These are phyloP conservation scores for Hofmannophila pseudospretella DNA, from an alignment of 2,888 invertebrate species.

Conservation along the genomic window DNA sequence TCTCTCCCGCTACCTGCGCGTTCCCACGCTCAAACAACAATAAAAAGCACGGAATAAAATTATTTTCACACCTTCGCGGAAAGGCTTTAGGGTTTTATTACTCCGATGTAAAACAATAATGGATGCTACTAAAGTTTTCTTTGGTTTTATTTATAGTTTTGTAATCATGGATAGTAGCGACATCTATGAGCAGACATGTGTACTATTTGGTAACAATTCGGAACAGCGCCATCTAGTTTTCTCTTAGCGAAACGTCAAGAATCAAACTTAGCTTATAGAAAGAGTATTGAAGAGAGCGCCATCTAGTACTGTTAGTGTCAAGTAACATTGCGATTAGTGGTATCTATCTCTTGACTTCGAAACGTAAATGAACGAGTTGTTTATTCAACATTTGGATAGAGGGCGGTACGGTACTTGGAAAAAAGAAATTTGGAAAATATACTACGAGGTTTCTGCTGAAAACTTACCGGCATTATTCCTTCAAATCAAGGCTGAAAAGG, in stretches of 20 bases:
- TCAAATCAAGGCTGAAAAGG: too few species aligned
- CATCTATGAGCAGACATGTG: constrained; percentile 33
- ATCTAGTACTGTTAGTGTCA: too few species aligned
- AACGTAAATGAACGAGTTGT: too few species aligned
- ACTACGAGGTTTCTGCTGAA: too few species aligned
- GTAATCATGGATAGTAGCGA: constrained; percentile 25
- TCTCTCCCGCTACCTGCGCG: constrained; percentile 36
- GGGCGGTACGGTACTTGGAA: too few species aligned
- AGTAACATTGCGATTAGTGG: too few species aligned
- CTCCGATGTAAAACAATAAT: constrained; percentile 67
- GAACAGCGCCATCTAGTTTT: constrained; percentile 25
- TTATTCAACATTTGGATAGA: too few species aligned
- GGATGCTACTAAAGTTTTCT: constrained; percentile 56
- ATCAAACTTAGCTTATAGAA: too few species aligned
- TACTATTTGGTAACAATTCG: background rate
- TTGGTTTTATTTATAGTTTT: constrained; percentile 15
- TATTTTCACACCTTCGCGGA: constrained; percentile 74
- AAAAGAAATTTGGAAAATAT: too few species aligned
- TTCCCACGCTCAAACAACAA: constrained; percentile 62
- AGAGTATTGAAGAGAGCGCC: too few species aligned
- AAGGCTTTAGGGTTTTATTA: constrained; percentile 62
- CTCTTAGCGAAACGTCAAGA: background rate
- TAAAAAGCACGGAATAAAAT: constrained; percentile 59
- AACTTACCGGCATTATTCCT: too few species aligned
- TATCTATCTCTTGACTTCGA: too few species aligned